These are phyloP conservation scores for Nymphicus hollandicus DNA, from an alignment of 2,113 vertebrate genomes.

Conservation along the genomic window DNA sequence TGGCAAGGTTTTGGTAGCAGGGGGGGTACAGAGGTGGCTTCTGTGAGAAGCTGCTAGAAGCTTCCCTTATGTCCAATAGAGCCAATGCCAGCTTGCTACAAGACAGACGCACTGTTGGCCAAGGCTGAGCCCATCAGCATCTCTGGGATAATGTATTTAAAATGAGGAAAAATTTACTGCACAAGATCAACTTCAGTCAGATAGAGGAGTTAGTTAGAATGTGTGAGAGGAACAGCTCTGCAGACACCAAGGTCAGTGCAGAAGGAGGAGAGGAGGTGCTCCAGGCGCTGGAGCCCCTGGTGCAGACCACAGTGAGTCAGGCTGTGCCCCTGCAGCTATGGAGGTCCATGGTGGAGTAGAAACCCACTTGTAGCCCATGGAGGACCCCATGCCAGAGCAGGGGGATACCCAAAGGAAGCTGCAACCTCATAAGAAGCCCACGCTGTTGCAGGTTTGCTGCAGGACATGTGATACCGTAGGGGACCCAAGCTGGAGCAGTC, in stretches of 20 bases:
- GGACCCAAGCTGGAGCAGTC: not conserved
- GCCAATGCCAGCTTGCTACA: not conserved
- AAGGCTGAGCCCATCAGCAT: not conserved
- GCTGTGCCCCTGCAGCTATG: not conserved
- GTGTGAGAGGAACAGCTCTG: not conserved
- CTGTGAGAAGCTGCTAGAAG: not conserved
- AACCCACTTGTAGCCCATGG: rapidly evolving
- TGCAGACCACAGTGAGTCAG: not conserved
- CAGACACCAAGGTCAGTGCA: not conserved
- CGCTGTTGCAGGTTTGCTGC: not conserved
- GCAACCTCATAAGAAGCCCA: not conserved
- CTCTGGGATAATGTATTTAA: not conserved
- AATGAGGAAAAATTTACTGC: not conserved
- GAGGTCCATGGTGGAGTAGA: not conserved
- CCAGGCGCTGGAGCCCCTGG: rapidly evolving
- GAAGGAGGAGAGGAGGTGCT: not conserved
- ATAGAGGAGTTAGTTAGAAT: not conserved
- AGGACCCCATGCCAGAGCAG: not conserved
- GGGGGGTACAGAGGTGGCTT: not conserved
- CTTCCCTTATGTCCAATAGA: not conserved
- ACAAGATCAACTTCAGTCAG: not conserved
- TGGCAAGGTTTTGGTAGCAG: not conserved
- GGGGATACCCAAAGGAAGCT: not conserved
- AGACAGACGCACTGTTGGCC: rapidly evolving
- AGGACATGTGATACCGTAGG: not conserved